These are phyloP conservation scores for Drosophila auraria DNA, from an alignment of 1,140 invertebrate genomes.

Conservation along the genomic window DNA sequence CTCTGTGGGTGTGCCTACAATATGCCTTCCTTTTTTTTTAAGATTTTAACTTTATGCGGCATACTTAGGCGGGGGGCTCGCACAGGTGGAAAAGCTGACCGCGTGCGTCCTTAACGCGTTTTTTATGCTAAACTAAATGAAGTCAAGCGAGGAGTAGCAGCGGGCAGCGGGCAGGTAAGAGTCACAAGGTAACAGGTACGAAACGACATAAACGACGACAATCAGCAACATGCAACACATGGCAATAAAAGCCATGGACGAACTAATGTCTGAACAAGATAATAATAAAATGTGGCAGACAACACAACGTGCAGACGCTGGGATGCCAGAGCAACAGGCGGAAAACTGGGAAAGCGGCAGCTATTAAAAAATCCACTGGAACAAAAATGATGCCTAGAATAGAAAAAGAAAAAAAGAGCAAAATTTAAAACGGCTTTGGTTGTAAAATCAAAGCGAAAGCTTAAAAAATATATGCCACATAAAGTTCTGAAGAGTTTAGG, in stretches of 20 bases:
- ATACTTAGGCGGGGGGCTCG: slow-evolving; percentile 41
- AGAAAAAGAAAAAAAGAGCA: not conserved
- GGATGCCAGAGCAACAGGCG: slow-evolving; percentile 16
- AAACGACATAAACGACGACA: slow-evolving; percentile 13
- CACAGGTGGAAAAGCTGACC: slow-evolving; percentile 42
- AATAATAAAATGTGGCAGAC: slow-evolving; percentile 26
- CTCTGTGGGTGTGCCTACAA: slow-evolving; percentile 35
- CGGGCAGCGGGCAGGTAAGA: not conserved
- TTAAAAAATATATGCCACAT: not conserved
- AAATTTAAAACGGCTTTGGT: not conserved
- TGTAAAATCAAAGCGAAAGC: no score
- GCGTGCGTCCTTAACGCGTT: slow-evolving; percentile 59
- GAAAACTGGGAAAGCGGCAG: not conserved
- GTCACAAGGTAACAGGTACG: slow-evolving; percentile 3
- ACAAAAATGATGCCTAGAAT: not conserved
- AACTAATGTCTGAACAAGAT: slow-evolving; percentile 34
- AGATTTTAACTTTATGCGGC: slow-evolving; percentile 74
- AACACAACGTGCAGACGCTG: not conserved
- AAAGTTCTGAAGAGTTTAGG: not conserved
- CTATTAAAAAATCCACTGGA: slow-evolving; percentile 4
- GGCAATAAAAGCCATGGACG: slow-evolving; percentile 19
- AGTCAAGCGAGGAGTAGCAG: slow-evolving; percentile 35
- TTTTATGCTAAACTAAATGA: slow-evolving; percentile 81
- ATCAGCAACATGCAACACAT: slow-evolving; percentile 20
- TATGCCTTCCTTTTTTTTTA: slow-evolving; percentile 50